Conservation (phyloP, 2,888 invertebrate genomes). For the Creontiades dilutus region DNA sequence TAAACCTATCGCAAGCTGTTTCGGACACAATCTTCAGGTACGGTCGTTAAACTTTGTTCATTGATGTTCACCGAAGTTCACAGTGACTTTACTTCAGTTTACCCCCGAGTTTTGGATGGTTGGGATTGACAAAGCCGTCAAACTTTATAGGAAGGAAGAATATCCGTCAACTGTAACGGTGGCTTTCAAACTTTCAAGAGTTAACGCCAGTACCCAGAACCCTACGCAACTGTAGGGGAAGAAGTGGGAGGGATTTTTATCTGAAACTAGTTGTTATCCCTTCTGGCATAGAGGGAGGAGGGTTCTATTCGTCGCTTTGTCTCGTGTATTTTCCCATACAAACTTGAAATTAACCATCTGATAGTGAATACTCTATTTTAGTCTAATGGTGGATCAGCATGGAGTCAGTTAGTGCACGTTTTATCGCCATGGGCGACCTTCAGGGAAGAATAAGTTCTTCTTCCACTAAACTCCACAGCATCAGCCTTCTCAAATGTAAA, state of each 20-base stretch:
- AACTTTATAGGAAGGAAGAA: constrained; percentile 30
- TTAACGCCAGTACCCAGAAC: neutral
- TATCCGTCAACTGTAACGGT: constrained; percentile 26
- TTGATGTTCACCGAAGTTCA: constrained; percentile 8
- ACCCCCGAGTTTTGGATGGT: neutral
- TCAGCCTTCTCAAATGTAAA: no score
- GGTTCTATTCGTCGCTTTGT: no score
- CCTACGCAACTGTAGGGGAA: neutral
- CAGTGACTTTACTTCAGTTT: neutral
- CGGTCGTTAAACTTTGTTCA: constrained; percentile 15
- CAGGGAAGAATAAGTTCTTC: no score
- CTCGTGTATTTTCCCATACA: no score
- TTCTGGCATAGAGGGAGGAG: no score
- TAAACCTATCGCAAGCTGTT: neutral
- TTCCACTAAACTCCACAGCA: no score
- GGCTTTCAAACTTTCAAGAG: constrained; percentile 26
- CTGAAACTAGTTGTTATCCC: neutral
- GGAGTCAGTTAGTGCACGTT: no score
- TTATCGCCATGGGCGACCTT: no score
- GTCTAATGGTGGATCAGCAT: no score
- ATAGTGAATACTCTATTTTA: no score
- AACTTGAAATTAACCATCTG: no score
- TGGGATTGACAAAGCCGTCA: neutral
- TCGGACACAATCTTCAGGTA: neutral
- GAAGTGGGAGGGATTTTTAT: neutral